Conservation (phyloP, 1,140 invertebrate species). For the Diorhabda carinulata region DNA sequence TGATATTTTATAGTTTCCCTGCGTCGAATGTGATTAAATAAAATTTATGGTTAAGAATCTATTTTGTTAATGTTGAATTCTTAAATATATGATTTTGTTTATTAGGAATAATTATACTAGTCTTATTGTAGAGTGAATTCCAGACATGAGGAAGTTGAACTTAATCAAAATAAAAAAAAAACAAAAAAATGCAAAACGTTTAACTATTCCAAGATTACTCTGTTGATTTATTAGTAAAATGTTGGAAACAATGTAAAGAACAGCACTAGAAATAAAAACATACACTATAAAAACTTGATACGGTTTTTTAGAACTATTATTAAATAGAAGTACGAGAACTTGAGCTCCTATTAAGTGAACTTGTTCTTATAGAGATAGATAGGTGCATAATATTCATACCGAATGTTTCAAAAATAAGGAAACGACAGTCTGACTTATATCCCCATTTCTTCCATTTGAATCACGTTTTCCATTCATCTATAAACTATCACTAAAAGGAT, state of each 20-base stretch:
- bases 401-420: too few species aligned
- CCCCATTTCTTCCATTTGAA: too few species aligned
- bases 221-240: neutral
- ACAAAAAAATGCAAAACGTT: neutral
- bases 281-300: too few species aligned
- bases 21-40: constrained; percentile 25
- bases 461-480: too few species aligned
- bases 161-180: neutral
- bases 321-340: too few species aligned
- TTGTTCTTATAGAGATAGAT: too few species aligned
- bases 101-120: constrained; percentile 32
- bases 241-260: neutral
- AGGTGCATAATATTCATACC: too few species aligned
- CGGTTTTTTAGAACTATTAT: too few species aligned
- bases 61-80: constrained; percentile 16
- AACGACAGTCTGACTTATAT: too few species aligned
- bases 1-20: constrained; percentile 16
- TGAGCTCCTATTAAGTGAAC: too few species aligned
- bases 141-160: constrained; percentile 3
- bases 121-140: constrained; percentile 27
- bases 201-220: neutral
- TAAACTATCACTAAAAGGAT: too few species aligned
- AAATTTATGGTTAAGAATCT: constrained; percentile 25
- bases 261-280: neutral
- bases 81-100: constrained; percentile 26